Evolutionary conservation across 2,113 vertebrate species (phyloP).

Genomic region (Tupaia chinensis): DNA sequence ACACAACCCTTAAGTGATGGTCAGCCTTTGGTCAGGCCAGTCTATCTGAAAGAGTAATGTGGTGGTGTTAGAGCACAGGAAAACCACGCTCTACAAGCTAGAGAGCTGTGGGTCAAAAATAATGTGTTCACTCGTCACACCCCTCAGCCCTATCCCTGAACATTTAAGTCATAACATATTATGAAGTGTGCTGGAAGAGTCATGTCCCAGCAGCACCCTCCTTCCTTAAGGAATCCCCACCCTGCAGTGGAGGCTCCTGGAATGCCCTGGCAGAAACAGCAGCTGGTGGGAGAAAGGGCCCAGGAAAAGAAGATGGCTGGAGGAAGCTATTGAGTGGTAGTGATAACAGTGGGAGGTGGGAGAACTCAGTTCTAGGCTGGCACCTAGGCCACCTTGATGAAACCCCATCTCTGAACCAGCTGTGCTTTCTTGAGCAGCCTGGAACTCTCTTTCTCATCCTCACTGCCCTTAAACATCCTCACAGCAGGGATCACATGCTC

Average conservation of each 20-base stretch:
- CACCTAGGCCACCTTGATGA: neutral
- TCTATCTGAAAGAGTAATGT: neutral
- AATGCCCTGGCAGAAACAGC: neutral
- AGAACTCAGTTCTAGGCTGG: neutral
- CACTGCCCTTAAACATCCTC: neutral
- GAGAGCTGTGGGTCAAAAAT: neutral
- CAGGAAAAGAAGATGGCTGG: neutral
- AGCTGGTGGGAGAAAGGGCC: neutral
- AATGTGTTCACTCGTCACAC: neutral
- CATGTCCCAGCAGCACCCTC: neutral
- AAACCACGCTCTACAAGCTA: fast-evolving
- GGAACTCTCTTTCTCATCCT: neutral
- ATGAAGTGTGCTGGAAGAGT: neutral
- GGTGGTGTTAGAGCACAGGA: fast-evolving
- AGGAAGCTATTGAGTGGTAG: neutral
- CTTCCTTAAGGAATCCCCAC: neutral
- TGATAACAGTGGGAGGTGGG: neutral
- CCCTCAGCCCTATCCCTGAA: neutral
- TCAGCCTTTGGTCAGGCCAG: neutral
- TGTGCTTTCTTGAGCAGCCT: neutral
- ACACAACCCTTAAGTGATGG: neutral
- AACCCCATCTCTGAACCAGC: neutral
- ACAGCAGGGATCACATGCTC: too few relatives aligned
- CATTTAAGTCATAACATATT: neutral
- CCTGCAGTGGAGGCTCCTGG: neutral